Evolutionary conservation across 2,797 vertebrate species (phyloP).

Genomic region (Vultur gryphus): DNA sequence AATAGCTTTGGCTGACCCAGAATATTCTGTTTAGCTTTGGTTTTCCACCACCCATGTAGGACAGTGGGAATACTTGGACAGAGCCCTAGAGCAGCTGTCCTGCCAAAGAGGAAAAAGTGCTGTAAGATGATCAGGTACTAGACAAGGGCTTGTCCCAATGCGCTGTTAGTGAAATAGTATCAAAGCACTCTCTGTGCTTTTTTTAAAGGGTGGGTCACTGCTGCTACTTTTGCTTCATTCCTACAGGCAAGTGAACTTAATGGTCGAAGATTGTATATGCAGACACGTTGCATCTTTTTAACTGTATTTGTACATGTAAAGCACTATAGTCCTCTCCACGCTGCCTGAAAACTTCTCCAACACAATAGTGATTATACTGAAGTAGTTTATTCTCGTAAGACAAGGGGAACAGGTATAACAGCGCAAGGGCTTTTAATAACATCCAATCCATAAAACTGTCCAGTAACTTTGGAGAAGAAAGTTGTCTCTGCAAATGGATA

Average conservation of each 20-base stretch:
- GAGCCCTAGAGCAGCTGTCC: constrained; percentile 63
- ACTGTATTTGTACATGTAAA: background rate
- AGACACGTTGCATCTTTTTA: background rate
- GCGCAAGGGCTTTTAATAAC: background rate
- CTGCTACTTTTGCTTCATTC: constrained; percentile 17
- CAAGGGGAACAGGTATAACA: background rate
- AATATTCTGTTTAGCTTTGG: constrained; percentile 11
- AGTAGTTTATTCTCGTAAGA: background rate
- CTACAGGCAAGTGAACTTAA: background rate
- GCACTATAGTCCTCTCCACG: background rate
- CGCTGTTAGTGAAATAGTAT: background rate
- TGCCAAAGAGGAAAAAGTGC: constrained; percentile 60
- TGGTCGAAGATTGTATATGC: background rate
- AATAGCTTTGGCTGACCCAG: background rate
- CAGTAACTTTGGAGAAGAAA: background rate
- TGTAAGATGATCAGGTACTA: constrained; percentile 65
- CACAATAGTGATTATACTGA: background rate
- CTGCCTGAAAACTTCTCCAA: background rate
- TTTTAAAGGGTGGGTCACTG: constrained; percentile 34
- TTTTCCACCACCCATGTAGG: constrained; percentile 5
- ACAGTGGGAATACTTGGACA: constrained; percentile 47
- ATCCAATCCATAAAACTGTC: background rate
- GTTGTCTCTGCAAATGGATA: background rate
- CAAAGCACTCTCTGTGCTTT: constrained; percentile 23
- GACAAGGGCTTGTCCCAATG: background rate